phyloP scores from a whole-genome alignment of 2,888 invertebrate species.

The Brenthis hecate region DNA sequence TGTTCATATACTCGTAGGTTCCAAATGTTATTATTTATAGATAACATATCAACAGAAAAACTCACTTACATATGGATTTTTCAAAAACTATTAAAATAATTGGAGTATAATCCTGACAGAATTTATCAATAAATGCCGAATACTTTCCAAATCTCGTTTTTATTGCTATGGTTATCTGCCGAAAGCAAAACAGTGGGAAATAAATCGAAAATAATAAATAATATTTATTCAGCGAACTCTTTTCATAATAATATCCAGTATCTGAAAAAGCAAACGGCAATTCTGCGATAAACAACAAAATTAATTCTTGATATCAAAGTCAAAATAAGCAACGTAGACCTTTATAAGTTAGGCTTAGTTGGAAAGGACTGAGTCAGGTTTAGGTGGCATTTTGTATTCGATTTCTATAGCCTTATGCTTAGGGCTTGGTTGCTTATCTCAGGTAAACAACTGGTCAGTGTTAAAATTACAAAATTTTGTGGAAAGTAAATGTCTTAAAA shows the following conservation, averaged over 20 bases:
- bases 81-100: no score
- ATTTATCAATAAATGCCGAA: neutral
- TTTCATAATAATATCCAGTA: neutral
- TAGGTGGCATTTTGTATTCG: conserved; percentile 30
- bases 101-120: neutral
- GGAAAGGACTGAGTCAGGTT: conserved; percentile 40
- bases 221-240: neutral
- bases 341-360: conserved; percentile 40
- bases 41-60: no score
- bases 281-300: conserved; percentile 31
- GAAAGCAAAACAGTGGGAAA: no score
- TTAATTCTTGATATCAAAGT: conserved; percentile 41
- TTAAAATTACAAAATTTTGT: neutral
- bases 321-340: conserved; percentile 40
- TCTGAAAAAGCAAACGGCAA: conserved; percentile 20
- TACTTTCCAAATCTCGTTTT: no score
- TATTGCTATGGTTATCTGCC: no score
- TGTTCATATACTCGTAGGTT: no score
- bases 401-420: conserved; percentile 29
- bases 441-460: conserved; percentile 12
- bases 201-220: no score
- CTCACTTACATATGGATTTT: no score
- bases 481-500: no score
- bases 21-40: no score
- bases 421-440: conserved; percentile 16